Conservation (phyloP, 2,113 vertebrate genomes). For the Caretta caretta region DNA sequence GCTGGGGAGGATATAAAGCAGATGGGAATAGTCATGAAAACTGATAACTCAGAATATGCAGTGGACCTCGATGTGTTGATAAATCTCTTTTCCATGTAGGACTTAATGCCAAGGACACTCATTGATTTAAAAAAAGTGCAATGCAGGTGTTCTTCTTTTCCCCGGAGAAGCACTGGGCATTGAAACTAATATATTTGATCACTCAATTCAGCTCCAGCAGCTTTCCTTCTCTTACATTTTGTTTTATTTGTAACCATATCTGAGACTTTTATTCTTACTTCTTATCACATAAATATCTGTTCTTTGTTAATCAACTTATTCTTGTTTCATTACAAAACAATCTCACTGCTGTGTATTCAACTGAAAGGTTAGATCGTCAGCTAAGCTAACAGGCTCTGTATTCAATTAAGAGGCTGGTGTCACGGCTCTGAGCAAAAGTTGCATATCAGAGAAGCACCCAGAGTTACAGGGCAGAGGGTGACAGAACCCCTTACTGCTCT, state of each 20-base stretch:
- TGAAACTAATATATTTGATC: background rate
- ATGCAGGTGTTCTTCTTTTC: background rate
- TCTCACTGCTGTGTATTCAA: background rate
- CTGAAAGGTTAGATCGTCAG: no score
- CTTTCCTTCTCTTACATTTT: background rate
- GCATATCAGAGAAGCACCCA: no score
- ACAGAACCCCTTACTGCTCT: no score
- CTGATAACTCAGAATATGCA: background rate
- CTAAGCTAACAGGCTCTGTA: no score
- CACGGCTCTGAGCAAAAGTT: no score
- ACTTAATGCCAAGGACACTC: background rate
- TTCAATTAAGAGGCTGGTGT: no score
- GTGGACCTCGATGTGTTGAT: background rate
- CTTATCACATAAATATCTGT: no score
- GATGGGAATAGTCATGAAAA: background rate
- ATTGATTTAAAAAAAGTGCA: background rate
- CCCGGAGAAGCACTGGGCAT: background rate
- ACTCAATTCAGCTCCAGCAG: background rate
- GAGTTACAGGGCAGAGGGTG: no score
- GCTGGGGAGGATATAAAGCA: background rate
- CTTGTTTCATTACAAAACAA: no score
- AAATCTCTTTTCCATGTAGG: background rate
- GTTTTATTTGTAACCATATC: background rate
- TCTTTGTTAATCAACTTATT: no score
- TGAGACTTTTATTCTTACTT: no score